These are phyloP conservation scores for Hypothenemus hampei DNA, from an alignment of 1,140 invertebrate genomes.

Conservation along the genomic window DNA sequence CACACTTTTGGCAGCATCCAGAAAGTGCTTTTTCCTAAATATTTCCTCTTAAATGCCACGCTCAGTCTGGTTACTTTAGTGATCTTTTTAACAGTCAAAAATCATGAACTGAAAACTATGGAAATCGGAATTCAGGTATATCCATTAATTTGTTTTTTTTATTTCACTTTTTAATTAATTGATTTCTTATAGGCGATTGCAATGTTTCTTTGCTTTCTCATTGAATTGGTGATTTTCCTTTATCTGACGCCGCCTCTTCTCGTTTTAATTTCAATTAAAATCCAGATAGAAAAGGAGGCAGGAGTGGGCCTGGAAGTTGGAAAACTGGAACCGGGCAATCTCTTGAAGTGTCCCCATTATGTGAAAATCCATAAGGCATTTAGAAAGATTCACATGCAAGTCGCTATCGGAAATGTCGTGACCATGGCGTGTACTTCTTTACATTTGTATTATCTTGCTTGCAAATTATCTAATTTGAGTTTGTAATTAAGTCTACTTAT, in stretches of 20 bases:
- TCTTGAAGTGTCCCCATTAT: slow-evolving; percentile 67
- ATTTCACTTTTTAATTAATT: too few relatives aligned
- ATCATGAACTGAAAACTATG: slow-evolving; percentile 23
- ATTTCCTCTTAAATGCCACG: slow-evolving; percentile 71
- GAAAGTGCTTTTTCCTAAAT: slow-evolving; percentile 77
- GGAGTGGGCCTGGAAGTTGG: slow-evolving; percentile 70
- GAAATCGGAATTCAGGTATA: slow-evolving; percentile 39
- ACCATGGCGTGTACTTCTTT: slow-evolving; percentile 65
- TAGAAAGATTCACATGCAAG: slow-evolving; percentile 60
- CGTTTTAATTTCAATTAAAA: slow-evolving; percentile 61
- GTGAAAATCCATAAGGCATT: slow-evolving; percentile 62
- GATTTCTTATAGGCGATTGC: slow-evolving; percentile 57
- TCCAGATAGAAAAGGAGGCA: slow-evolving; percentile 61
- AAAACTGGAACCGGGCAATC: slow-evolving; percentile 56
- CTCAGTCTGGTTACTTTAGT: slow-evolving; percentile 68
- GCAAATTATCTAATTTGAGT: slow-evolving; percentile 44
- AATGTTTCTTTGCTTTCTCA: slow-evolving; percentile 62
- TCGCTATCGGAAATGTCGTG: slow-evolving; percentile 68
- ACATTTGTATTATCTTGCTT: slow-evolving; percentile 64
- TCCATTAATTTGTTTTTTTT: too few relatives aligned
- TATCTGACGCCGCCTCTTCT: slow-evolving; percentile 64
- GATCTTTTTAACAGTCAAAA: slow-evolving; percentile 37
- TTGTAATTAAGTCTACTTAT: slow-evolving; percentile 17
- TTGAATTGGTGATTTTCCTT: slow-evolving; percentile 62
- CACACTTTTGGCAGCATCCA: slow-evolving; percentile 80